Evolutionary conservation across 2,113 vertebrate species (phyloP), one percentile per base, ranked within the genome.

Genomic region (Sterna hirundo): DNA sequence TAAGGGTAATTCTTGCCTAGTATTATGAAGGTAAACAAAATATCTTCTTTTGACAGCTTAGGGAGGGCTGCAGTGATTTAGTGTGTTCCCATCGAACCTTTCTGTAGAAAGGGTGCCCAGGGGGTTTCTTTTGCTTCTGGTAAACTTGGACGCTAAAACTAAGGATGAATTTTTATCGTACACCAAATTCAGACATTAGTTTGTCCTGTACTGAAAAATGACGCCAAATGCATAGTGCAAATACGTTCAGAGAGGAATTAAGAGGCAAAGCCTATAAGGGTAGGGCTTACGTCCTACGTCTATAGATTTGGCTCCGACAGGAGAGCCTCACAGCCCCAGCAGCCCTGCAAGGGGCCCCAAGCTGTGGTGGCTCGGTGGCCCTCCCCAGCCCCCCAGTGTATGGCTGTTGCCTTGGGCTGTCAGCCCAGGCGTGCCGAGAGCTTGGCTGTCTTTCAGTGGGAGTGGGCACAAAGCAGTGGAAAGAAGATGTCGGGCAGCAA

Each of bases 291-390:
- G 17, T 60, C 62, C 30, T 65, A 9, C 5, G 1, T 54, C 29
- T 15, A 22, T 80, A 34, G 4, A 11, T 71, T 71, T 61, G 44
- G 29, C 64, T 65, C 29, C 0, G 2, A 26, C 13, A 16, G 47
- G 61, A 85, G 32, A 64, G 27, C 54, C 61, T 75, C 42, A 13
- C 5, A 64, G 47, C 15, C 30, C 40, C 54, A 54, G n/a, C 16
- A 49, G 27, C 36, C 72, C 74, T 94, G 66, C 38, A n/a, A 58
- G 49, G 10, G 62, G 30, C 62, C 68, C n/a, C 70, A 57, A 5
- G 69, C 26, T 0, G 2, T 75, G 57, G 20, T 0, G 2, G 21
- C 57, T 76, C 0, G 1, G 20, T 92, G 62, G 61, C 76, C 46
- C 57, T 61, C 40, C n/a, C 16, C 17, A 66, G 38, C 26, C 30